These are phyloP conservation scores for Falco novaeseelandiae DNA, from an alignment of 2,797 vertebrate genomes.

Conservation along the genomic window DNA sequence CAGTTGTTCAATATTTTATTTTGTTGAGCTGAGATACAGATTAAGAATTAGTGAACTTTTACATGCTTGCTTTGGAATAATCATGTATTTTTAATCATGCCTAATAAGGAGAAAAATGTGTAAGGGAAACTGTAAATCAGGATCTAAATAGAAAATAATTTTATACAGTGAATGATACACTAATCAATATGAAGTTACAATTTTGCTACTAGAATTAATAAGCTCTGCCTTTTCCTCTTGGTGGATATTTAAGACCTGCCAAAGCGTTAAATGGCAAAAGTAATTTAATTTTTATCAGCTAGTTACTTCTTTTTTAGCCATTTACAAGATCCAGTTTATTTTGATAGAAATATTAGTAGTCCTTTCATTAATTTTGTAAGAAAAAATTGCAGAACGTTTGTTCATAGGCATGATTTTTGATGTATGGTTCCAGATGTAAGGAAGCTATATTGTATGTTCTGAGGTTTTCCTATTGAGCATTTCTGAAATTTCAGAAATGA, in stretches of 20 bases:
- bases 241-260: not conserved
- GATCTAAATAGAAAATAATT: not conserved
- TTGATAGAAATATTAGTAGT: constrained; percentile 6
- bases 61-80: not conserved
- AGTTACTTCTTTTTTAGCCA: constrained; percentile 5
- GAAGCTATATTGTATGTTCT: constrained; percentile 47
- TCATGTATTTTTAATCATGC: not conserved
- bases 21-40: not conserved
- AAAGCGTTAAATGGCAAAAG: not conserved
- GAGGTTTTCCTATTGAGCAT: constrained; percentile 69
- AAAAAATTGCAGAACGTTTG: not conserved
- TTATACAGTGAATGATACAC: not conserved
- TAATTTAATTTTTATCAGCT: not conserved
- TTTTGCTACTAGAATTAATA: not conserved
- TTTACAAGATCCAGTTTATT: not conserved
- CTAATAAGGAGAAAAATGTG: not conserved
- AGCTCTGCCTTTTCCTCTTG: not conserved
- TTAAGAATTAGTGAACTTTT: not conserved
- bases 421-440: constrained; percentile 70
- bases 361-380: constrained; percentile 9
- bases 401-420: constrained; percentile 44
- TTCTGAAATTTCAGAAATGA: constrained; percentile 76
- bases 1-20: not conserved
- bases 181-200: not conserved
- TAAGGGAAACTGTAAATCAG: not conserved